A percentile compares a stretch with the other conserved stretches of the same genome.
phyloP scores from a whole-genome alignment of 2,797 vertebrate genomes.

The Malacoraja senta region DNA sequence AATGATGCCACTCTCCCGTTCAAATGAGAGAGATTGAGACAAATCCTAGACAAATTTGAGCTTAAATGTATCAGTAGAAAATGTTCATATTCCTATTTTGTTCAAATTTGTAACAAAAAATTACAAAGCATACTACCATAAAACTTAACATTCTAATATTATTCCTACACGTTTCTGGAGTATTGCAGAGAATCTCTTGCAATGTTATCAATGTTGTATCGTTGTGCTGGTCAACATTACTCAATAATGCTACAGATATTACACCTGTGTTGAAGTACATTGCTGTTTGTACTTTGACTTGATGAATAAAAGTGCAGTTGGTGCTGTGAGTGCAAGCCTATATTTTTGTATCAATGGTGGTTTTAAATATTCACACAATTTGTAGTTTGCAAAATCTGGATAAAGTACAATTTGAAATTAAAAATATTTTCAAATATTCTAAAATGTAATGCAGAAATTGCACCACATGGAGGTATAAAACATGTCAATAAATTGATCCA shows the following conservation, averaged over 20 bases:
- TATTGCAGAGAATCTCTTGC: not conserved
- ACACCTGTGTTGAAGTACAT: not conserved
- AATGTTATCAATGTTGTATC: not conserved
- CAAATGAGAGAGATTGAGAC: not conserved
- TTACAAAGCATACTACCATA: not conserved
- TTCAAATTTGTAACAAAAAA: not conserved
- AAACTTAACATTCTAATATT: not conserved
- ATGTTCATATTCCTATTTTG: not conserved
- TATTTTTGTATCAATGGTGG: not conserved
- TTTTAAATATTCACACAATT: slow-evolving; percentile 3
- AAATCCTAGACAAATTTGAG: not conserved
- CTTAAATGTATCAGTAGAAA: not conserved
- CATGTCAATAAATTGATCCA: not conserved
- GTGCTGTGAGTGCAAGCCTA: not conserved
- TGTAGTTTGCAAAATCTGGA: not conserved
- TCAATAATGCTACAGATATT: not conserved
- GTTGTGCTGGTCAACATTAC: not conserved
- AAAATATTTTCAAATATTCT: slow-evolving; percentile 12
- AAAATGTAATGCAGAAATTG: not conserved
- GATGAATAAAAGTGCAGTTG: slow-evolving; percentile 22
- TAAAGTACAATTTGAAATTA: not conserved
- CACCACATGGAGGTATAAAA: not conserved
- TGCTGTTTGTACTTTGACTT: not conserved
- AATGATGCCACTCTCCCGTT: not conserved
- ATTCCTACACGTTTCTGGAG: not conserved